phyloP scores from a whole-genome alignment of 2,113 vertebrate species.

The Amphilophus citrinellus region DNA sequence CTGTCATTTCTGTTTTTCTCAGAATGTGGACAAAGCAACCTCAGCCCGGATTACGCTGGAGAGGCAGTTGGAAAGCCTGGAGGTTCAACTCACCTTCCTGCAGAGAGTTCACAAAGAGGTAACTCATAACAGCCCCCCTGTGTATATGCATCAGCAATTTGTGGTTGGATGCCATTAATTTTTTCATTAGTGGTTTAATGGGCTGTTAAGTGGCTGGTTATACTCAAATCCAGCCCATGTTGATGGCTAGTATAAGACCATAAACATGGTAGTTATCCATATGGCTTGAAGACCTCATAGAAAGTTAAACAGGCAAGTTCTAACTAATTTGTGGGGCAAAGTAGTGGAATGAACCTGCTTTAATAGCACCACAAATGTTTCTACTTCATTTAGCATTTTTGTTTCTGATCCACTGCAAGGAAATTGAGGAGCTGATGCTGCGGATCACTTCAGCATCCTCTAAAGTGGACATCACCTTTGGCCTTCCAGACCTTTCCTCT shows the following conservation, averaged over 20 bases:
- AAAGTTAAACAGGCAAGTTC: not conserved
- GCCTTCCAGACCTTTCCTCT: conserved; percentile 83
- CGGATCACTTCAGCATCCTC: conserved; percentile 76
- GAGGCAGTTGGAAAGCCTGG: conserved; percentile 78
- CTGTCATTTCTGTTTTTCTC: not conserved
- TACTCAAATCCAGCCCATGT: not conserved
- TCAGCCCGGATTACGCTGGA: conserved; percentile 71
- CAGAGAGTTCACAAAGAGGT: conserved; percentile 84
- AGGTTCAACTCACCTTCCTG: conserved; percentile 78
- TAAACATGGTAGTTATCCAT: conserved; percentile 20
- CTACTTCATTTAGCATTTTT: not conserved
- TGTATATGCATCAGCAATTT: not conserved
- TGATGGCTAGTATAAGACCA: conserved; percentile 19
- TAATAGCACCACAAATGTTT: not conserved
- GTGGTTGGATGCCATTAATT: conserved; percentile 14
- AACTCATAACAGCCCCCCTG: not conserved
- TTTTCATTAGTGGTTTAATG: conserved; percentile 23
- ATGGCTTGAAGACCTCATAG: conserved; percentile 17
- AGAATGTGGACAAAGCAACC: conserved; percentile 79
- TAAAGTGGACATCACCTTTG: conserved; percentile 76
- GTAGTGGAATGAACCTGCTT: not conserved
- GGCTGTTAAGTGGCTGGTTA: conserved; percentile 13
- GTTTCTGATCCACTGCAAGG: conserved; percentile 67
- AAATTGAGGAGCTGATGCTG: conserved; percentile 83
- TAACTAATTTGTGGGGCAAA: not conserved